A percentile compares a stretch with the other conserved stretches of the same genome.
Evolutionary conservation across 2,113 vertebrate species (phyloP).

Genomic region (Eretmochelys imbricata): DNA sequence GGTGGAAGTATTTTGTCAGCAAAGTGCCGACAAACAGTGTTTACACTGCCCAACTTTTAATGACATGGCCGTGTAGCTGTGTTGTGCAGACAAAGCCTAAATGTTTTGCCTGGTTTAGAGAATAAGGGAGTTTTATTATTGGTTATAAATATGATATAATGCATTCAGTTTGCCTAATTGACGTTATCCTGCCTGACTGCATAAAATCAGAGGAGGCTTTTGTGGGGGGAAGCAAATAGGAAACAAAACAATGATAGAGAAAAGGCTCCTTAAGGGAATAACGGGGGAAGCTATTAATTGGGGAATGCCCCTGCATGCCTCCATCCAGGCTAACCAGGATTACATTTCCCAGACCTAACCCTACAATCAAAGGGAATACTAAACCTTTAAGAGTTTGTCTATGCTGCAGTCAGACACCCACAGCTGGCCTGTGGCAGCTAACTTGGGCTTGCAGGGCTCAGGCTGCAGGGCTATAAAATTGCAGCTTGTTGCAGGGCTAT

Average conservation of each 20-base stretch:
- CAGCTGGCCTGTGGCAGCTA: background rate
- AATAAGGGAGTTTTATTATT: background rate
- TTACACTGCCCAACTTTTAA: no score
- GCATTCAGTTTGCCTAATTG: background rate
- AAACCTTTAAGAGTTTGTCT: background rate
- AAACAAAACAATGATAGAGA: background rate
- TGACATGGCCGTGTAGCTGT: no score
- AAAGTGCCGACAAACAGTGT: no score
- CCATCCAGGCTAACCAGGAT: background rate
- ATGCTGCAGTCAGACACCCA: background rate
- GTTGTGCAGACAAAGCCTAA: background rate
- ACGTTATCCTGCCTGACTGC: background rate
- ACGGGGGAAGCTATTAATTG: background rate
- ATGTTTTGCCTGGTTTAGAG: background rate
- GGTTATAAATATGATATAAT: background rate
- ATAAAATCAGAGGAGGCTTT: background rate
- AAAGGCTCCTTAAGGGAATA: background rate
- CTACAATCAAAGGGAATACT: background rate
- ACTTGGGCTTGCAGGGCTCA: background rate
- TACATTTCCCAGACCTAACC: background rate
- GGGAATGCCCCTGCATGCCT: background rate
- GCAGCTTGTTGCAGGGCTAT: background rate
- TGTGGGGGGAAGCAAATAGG: background rate
- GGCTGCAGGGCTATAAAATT: background rate
- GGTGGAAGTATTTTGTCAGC: no score